These are phyloP conservation scores for Hetaerina titia DNA, from an alignment of 2,888 invertebrate genomes.

Conservation along the genomic window DNA sequence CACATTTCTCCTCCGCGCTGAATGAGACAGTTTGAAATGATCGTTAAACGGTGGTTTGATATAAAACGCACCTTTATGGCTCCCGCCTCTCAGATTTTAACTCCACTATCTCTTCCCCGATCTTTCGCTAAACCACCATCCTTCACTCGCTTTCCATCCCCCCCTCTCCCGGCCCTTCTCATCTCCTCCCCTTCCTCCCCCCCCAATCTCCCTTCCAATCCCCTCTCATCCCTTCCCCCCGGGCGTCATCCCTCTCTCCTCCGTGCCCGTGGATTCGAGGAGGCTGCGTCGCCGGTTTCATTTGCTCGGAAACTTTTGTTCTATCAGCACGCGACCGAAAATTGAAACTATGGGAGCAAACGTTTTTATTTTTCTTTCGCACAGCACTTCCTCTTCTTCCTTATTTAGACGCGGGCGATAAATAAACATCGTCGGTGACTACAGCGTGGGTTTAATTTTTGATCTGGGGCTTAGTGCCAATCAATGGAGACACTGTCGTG, in stretches of 20 bases:
- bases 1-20: neutral
- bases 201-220: neutral
- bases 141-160: neutral
- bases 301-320: too few relatives aligned
- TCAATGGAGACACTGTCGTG: too few relatives aligned
- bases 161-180: neutral
- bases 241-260: neutral
- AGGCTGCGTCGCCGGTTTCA: too few relatives aligned
- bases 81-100: constrained; percentile 39
- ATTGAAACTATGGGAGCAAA: too few relatives aligned
- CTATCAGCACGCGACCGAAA: too few relatives aligned
- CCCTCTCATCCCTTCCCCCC: neutral
- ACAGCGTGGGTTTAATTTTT: too few relatives aligned
- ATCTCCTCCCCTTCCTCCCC: neutral
- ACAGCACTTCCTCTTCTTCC: too few relatives aligned
- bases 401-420: too few relatives aligned
- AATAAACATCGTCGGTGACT: too few relatives aligned
- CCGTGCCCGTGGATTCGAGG: neutral
- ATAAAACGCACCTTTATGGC: constrained; percentile 52
- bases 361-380: too few relatives aligned
- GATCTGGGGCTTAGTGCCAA: too few relatives aligned
- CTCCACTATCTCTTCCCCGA: constrained; percentile 12
- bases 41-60: constrained; percentile 59
- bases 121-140: neutral
- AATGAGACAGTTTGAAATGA: constrained; percentile 56